Base-by-base conservation (phyloP, 1,140 invertebrate species). In the Aphelinus atriplicis region DNA sequence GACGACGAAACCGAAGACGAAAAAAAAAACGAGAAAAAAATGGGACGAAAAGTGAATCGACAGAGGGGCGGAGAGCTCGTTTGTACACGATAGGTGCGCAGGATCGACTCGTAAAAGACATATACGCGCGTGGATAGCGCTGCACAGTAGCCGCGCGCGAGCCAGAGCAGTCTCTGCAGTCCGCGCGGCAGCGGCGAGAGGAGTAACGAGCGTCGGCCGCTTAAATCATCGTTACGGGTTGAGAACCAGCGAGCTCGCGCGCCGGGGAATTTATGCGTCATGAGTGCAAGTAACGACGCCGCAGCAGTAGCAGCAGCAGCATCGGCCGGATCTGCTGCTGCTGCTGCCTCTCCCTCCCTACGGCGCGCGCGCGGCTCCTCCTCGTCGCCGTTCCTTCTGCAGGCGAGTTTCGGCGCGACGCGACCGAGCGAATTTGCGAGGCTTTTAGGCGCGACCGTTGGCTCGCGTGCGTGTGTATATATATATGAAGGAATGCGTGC, bases 261-360 rank as follows among this genome's bases (percentile, higher is more conserved):
- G 57, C 42, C 46, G 56, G 69, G 64, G 75, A 76, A 76, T 76
- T 76, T 76, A 76, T 76, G 75, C 75, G 75, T 76, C 75, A 76
- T 51, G 69, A 71, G 75, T 75, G 74, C 74, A 75, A 74, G 73
- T 70, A 75, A 70, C 73, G 58, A 70, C 73, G 55, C 65, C 7
- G 47, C 46, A 47, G 9, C 6, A 26, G 46, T 1, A 47, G n/a
- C 57, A 47, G 51, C 66, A 7, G 73, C 72, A 64, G 62, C 71
- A 71, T 72, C 71, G 63, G 71, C 64, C 73, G 67, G 61, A 70
- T 70, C 67, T 69, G 26, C 65, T 51, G n/a, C 47, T 60, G n/a
- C 46, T 56, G 46, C 67, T 60, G 2, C n/a, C 7, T 58, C 47
- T 26, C 42, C 42, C 61, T 60, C 57, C 26, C 26, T 3, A 3